These are phyloP conservation scores for Gymnoscopelus microlampas DNA, from an alignment of 2,797 vertebrate species.

Conservation along the genomic window DNA sequence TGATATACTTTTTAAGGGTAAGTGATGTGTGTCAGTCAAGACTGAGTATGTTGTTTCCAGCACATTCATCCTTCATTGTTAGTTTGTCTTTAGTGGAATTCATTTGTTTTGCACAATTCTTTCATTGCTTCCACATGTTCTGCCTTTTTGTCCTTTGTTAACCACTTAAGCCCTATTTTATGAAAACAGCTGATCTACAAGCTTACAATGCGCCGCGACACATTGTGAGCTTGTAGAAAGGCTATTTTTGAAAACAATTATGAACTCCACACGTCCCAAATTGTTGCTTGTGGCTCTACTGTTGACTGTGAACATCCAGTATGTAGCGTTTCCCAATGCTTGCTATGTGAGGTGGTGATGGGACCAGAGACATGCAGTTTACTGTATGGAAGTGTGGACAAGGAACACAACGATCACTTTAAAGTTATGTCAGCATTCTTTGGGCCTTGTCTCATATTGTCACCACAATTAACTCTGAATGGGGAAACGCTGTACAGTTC, in stretches of 20 bases:
- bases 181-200: too few relatives aligned
- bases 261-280: constrained; percentile 7
- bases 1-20: not conserved
- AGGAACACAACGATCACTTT: constrained; percentile 42
- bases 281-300: constrained; percentile 5
- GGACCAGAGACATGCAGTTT: not conserved
- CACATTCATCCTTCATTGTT: constrained; percentile 10
- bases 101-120: constrained; percentile 11
- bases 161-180: too few relatives aligned
- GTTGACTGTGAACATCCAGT: constrained; percentile 23
- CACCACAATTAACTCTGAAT: constrained; percentile 8
- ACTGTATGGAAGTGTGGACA: not conserved
- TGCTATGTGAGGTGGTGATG: constrained; percentile 34
- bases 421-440: constrained; percentile 27
- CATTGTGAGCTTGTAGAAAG: too few relatives aligned
- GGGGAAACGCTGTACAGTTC: constrained; percentile 14
- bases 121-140: constrained; percentile 19
- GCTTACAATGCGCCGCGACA: too few relatives aligned
- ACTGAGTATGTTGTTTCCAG: constrained; percentile 31
- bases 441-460: constrained; percentile 1
- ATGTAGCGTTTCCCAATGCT: constrained; percentile 18
- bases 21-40: not conserved
- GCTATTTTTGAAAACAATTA: not conserved
- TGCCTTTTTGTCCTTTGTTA: constrained; percentile 15
- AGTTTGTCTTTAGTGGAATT: not conserved